Evolutionary conservation across 1,140 invertebrate species (phyloP).

Genomic region (Calosoma granatense): DNA sequence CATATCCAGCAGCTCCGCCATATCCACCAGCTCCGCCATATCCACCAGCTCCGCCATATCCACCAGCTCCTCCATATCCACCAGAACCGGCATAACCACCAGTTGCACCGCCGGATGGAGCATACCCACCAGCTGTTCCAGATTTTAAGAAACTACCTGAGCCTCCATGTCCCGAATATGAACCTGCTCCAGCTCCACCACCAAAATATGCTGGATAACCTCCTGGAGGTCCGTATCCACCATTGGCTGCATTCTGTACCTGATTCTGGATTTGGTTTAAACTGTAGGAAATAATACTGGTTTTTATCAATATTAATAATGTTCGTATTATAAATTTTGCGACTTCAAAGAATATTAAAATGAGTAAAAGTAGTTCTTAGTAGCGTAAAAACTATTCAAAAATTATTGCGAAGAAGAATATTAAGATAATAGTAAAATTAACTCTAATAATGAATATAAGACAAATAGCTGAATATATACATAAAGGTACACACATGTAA

Average conservation of each 20-base stretch:
- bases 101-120: background rate
- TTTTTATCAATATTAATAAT: background rate
- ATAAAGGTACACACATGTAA: too few relatives aligned
- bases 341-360: background rate
- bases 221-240: slow-evolving; percentile 10
- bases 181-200: slow-evolving; percentile 5
- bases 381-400: background rate
- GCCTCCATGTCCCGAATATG: background rate
- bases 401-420: too few relatives aligned
- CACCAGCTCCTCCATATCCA: background rate
- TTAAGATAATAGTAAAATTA: too few relatives aligned
- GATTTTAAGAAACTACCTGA: background rate
- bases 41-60: background rate
- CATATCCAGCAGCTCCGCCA: slow-evolving; percentile 13
- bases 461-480: too few relatives aligned
- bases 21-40: slow-evolving; percentile 5
- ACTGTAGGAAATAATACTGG: background rate
- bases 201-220: slow-evolving; percentile 2
- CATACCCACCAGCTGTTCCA: background rate
- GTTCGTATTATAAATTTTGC: background rate
- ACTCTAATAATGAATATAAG: too few relatives aligned
- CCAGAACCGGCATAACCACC: background rate
- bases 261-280: background rate
- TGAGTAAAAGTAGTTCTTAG: background rate
- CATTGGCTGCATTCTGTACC: slow-evolving; percentile 1